Percentiles rank a stretch among this genome's conserved stretches.
Evolutionary conservation across 1,140 invertebrate species (phyloP).

Genomic region (Babylonia areolata): DNA sequence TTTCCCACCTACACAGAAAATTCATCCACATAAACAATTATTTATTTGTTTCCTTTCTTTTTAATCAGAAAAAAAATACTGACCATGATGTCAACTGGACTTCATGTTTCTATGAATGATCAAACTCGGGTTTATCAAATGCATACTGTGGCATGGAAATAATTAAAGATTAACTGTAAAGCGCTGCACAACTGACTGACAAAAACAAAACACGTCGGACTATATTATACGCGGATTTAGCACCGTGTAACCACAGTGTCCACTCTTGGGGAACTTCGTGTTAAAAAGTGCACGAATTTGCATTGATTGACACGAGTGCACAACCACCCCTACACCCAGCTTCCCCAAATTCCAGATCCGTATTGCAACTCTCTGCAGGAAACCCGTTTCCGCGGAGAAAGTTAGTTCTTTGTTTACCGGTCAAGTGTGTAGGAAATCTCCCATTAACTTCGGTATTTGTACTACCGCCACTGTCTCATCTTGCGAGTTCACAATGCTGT

Average conservation of each 20-base stretch:
- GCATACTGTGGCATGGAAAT: too few relatives aligned
- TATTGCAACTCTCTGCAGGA: background rate
- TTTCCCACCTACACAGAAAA: too few relatives aligned
- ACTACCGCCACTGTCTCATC: background rate
- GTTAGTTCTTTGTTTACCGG: conserved; percentile 8
- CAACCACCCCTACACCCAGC: background rate
- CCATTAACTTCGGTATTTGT: background rate
- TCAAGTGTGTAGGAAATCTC: background rate
- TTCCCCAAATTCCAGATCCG: conserved; percentile 23
- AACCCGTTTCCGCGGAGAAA: conserved; percentile 28
- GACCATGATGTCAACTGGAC: too few relatives aligned
- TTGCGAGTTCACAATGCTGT: background rate
- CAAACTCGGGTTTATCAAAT: too few relatives aligned
- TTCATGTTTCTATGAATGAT: too few relatives aligned
- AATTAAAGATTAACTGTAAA: too few relatives aligned
- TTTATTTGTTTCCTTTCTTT: too few relatives aligned
- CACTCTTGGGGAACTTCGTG: background rate
- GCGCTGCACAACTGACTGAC: background rate
- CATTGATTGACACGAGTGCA: conserved; percentile 33
- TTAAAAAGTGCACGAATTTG: conserved; percentile 18
- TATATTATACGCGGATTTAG: conserved; percentile 5
- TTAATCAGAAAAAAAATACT: too few relatives aligned
- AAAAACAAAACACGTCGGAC: background rate
- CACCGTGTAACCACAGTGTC: background rate
- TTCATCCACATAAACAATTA: too few relatives aligned